These are phyloP conservation scores for Psittacus erithacus DNA, from an alignment of 2,113 vertebrate genomes.

Conservation along the genomic window DNA sequence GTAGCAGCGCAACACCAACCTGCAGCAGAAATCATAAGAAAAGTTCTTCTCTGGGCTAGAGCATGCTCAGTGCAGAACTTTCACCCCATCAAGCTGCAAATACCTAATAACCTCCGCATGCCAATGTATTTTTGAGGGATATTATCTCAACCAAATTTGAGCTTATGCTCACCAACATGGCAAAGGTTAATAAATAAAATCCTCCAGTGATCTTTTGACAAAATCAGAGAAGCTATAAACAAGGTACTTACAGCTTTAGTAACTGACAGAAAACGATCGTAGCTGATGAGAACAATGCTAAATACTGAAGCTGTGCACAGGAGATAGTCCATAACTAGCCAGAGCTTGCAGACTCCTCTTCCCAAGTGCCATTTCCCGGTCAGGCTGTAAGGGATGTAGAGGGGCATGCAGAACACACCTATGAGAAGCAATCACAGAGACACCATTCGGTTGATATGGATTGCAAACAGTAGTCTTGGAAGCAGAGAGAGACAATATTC, in stretches of 20 bases:
- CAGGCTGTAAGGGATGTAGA: slow-evolving; percentile 85
- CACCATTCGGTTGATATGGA: not conserved
- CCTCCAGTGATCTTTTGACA: not conserved
- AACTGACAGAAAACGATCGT: slow-evolving; percentile 88
- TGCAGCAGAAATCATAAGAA: not conserved
- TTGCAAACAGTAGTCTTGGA: not conserved
- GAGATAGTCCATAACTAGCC: slow-evolving; percentile 87
- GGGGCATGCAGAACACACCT: slow-evolving; percentile 87
- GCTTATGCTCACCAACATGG: not conserved
- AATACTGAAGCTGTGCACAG: slow-evolving; percentile 88
- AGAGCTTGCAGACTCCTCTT: slow-evolving; percentile 80
- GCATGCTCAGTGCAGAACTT: not conserved
- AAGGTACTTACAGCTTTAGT: slow-evolving; percentile 86
- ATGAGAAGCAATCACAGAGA: not conserved
- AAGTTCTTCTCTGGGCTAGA: not conserved
- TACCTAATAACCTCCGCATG: not conserved
- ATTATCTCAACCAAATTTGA: not conserved
- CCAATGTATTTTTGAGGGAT: not conserved
- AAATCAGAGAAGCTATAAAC: not conserved
- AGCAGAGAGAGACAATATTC: not conserved
- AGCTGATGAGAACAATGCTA: slow-evolving; percentile 91
- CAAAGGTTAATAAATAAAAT: not conserved
- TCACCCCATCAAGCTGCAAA: not conserved
- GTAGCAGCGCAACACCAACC: not conserved
- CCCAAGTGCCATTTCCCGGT: slow-evolving; percentile 80